Evolutionary conservation across 2,888 invertebrate genomes (phyloP).

Genomic region (Sesia bembeciformis): DNA sequence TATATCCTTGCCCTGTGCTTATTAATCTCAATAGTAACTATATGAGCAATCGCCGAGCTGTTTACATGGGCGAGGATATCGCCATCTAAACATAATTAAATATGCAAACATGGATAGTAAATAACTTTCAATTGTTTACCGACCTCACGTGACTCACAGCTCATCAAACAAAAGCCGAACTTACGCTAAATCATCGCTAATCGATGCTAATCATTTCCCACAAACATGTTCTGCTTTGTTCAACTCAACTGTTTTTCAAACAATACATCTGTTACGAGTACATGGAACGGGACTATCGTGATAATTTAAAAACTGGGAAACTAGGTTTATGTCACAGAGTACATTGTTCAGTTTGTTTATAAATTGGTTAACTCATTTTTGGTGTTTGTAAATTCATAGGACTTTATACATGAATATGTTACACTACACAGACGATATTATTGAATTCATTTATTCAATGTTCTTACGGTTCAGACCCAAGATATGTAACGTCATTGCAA

Average conservation of each 20-base stretch:
- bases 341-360: neutral
- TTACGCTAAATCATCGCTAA: slow-evolving; percentile 20
- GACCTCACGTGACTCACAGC: neutral
- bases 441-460: too few relatives aligned
- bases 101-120: neutral
- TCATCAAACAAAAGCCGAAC: slow-evolving; percentile 13
- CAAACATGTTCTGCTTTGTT: slow-evolving; percentile 5
- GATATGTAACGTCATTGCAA: too few relatives aligned
- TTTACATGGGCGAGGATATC: too few relatives aligned
- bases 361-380: neutral
- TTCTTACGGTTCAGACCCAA: too few relatives aligned
- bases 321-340: neutral
- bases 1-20: too few relatives aligned
- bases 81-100: too few relatives aligned
- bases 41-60: too few relatives aligned
- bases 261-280: slow-evolving; percentile 2
- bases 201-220: slow-evolving; percentile 15
- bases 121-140: neutral
- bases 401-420: too few relatives aligned
- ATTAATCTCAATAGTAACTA: too few relatives aligned
- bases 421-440: too few relatives aligned
- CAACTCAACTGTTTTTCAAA: slow-evolving; percentile 3
- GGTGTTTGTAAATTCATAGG: neutral
- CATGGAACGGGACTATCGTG: neutral
- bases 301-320: neutral